phyloP scores from a whole-genome alignment of 2,113 vertebrate genomes.

The Lanius ludovicianus region DNA sequence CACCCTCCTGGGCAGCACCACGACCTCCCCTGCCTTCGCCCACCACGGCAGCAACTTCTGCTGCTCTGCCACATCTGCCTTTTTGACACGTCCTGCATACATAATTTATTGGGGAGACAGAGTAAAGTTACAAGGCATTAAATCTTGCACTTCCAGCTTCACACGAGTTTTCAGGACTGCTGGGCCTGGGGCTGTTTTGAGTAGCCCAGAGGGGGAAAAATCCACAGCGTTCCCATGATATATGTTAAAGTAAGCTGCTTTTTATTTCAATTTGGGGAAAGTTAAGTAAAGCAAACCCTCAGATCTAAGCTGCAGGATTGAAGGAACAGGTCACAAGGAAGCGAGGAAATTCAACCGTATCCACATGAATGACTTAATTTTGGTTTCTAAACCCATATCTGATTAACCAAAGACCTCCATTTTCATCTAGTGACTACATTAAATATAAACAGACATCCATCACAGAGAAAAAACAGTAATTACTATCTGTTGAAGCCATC shows the following conservation, averaged over 20 bases:
- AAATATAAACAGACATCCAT: not conserved
- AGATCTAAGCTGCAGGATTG: constrained; percentile 23
- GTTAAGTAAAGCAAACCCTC: constrained; percentile 38
- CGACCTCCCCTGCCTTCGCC: not conserved
- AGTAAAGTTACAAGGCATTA: constrained; percentile 41
- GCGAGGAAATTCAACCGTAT: constrained; percentile 18
- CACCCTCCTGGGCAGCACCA: not conserved
- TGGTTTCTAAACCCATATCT: constrained; percentile 9
- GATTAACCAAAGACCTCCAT: constrained; percentile 17
- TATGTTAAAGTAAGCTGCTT: constrained; percentile 22
- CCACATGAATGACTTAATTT: constrained; percentile 15
- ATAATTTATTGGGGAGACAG: not conserved
- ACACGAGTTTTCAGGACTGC: not conserved
- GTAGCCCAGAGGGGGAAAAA: not conserved
- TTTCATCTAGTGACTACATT: not conserved
- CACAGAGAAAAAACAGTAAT: not conserved
- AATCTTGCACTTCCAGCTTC: constrained; percentile 31
- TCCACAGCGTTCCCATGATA: not conserved
- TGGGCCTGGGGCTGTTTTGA: constrained; percentile 23
- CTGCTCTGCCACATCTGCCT: not conserved
- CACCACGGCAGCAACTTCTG: not conserved
- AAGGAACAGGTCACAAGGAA: constrained; percentile 19
- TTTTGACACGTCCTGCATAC: not conserved
- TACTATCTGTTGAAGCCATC: not conserved
- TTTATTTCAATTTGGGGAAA: constrained; percentile 21